Conservation (phyloP, 1,140 invertebrate species). For the Manduca sexta region DNA sequence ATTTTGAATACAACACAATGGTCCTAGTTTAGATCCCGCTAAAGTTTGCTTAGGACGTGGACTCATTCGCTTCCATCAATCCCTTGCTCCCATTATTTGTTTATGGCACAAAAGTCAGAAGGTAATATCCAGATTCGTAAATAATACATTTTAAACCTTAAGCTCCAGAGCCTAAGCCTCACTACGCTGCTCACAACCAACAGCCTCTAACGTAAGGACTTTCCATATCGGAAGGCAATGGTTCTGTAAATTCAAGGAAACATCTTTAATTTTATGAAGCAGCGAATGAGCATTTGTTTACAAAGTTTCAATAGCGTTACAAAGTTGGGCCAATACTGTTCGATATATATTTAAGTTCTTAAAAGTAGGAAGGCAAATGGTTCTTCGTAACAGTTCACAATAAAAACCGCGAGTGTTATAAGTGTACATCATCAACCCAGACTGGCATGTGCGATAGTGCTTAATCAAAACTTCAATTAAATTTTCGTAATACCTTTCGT, state of each 20-base stretch:
- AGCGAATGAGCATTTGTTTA: conserved; percentile 12
- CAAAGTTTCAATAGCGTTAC: too few relatives aligned
- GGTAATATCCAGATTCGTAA: conserved; percentile 12
- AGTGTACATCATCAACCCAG: conserved; percentile 3
- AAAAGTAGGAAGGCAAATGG: too few relatives aligned
- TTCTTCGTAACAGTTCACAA: too few relatives aligned
- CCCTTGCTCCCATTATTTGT: conserved; percentile 57
- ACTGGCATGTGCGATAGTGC: conserved; percentile 42
- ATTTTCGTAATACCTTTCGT: conserved; percentile 55
- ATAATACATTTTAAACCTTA: conserved; percentile 17
- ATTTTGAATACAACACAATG: conserved; percentile 40
- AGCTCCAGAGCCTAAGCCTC: conserved; percentile 3
- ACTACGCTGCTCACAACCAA: background rate
- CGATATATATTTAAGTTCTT: too few relatives aligned
- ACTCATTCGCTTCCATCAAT: conserved; percentile 54
- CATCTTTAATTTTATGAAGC: conserved; percentile 25
- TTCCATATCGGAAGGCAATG: conserved; percentile 17
- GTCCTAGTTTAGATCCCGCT: conserved; percentile 33
- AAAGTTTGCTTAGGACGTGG: conserved; percentile 57
- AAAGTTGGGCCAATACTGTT: too few relatives aligned
- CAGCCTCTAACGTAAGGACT: conserved; percentile 12
- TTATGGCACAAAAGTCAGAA: conserved; percentile 35
- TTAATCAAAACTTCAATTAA: conserved; percentile 65
- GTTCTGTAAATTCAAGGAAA: conserved; percentile 24
- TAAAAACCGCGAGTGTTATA: too few relatives aligned